phyloP scores from a whole-genome alignment of 2,113 vertebrate genomes.

The Amblyornis subalaris region DNA sequence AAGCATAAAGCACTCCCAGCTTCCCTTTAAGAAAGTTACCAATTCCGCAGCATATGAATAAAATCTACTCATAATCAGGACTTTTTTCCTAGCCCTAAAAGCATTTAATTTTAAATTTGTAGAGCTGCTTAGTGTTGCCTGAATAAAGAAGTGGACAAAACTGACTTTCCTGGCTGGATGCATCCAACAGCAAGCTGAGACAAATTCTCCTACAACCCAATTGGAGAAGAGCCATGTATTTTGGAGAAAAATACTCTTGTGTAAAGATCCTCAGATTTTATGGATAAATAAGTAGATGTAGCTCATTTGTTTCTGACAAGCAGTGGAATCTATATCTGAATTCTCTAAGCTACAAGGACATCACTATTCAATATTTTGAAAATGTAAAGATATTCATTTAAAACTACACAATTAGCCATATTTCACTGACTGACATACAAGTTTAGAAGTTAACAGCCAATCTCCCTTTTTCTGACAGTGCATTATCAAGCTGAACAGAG shows the following conservation, averaged over 20 bases:
- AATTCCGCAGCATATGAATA: not conserved
- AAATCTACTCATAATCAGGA: not conserved
- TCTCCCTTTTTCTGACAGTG: not conserved
- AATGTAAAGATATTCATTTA: not conserved
- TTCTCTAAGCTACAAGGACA: not conserved
- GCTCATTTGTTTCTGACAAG: not conserved
- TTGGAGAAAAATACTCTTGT: not conserved
- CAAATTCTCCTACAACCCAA: not conserved
- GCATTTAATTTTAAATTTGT: not conserved
- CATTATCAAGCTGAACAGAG: not conserved
- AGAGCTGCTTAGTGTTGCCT: not conserved
- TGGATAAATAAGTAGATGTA: not conserved
- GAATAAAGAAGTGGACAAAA: not conserved
- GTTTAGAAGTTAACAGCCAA: not conserved
- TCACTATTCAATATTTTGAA: not conserved
- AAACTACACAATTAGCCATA: not conserved
- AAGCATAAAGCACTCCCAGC: not conserved
- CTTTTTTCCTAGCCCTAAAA: not conserved
- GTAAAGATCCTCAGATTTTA: not conserved
- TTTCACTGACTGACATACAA: not conserved
- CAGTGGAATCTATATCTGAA: not conserved
- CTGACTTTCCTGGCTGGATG: not conserved
- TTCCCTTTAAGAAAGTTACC: not conserved
- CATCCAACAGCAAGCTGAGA: not conserved
- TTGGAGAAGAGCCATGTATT: not conserved